Percentiles rank a stretch among this genome's conserved stretches.
phyloP scores from a whole-genome alignment of 2,113 vertebrate genomes.

The Syngnathus floridae region DNA sequence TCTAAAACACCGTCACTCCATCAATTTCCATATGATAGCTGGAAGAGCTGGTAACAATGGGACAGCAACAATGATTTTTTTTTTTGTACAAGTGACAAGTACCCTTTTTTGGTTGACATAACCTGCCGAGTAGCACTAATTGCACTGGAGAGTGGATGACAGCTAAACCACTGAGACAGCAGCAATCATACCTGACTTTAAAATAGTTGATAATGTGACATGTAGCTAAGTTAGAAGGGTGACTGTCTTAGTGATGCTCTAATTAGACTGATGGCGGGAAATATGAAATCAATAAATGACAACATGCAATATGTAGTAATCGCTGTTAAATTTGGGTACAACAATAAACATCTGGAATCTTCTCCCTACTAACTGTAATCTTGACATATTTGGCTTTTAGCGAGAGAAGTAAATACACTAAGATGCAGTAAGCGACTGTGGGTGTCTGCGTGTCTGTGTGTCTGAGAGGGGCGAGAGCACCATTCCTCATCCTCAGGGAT shows the following conservation, averaged over 20 bases:
- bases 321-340: conserved; percentile 43
- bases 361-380: background rate
- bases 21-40: conserved; percentile 63
- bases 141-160: conserved; percentile 54
- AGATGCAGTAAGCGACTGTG: conserved; percentile 15
- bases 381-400: conserved; percentile 53
- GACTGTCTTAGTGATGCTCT: conserved; percentile 36
- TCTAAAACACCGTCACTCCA: conserved; percentile 59
- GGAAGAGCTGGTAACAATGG: conserved; percentile 63
- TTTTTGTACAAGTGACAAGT: conserved; percentile 64
- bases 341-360: conserved; percentile 38
- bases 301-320: conserved; percentile 49
- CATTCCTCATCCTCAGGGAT: conserved; percentile 57
- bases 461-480: conserved; percentile 29
- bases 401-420: conserved; percentile 44
- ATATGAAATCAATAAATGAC: conserved; percentile 30
- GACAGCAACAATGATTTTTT: conserved; percentile 57
- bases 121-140: conserved; percentile 50
- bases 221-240: conserved; percentile 30
- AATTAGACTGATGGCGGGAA: conserved; percentile 40
- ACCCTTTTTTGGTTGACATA: conserved; percentile 67
- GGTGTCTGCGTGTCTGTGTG: background rate
- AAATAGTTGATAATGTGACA: conserved; percentile 29
- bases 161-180: conserved; percentile 61
- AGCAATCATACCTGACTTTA: conserved; percentile 46